Conservation (phyloP, 2,113 vertebrate genomes). For the Amphilophus citrinellus region DNA sequence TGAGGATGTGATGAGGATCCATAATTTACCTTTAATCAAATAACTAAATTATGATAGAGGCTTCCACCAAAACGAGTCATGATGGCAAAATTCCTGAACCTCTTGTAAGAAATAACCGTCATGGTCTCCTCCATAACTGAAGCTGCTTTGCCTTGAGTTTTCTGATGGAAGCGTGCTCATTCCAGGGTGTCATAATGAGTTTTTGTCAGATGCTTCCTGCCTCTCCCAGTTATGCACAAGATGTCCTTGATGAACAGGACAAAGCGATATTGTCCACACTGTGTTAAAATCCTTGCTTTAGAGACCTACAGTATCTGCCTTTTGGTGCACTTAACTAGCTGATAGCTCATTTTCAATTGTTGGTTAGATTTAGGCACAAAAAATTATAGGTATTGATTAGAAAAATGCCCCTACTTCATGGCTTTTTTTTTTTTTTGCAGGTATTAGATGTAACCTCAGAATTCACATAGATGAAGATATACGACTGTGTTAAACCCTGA, state of each 20-base stretch:
- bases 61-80: not conserved
- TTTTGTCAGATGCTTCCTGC: not conserved
- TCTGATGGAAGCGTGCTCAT: not conserved
- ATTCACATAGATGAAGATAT: not conserved
- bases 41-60: not conserved
- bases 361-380: not conserved
- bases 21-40: not conserved
- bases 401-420: not conserved
- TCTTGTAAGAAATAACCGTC: not conserved
- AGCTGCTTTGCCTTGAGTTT: not conserved
- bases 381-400: not conserved
- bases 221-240: not conserved
- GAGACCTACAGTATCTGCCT: no score
- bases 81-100: not conserved
- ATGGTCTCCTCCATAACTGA: not conserved
- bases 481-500: not conserved
- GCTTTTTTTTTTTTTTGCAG: not conserved
- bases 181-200: not conserved
- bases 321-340: not conserved
- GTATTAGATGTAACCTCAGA: not conserved
- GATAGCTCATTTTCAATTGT: not conserved
- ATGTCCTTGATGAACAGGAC: not conserved
- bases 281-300: not conserved
- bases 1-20: not conserved
- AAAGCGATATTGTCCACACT: not conserved